Evolutionary conservation across 2,888 invertebrate genomes (phyloP).

Genomic region (Saturnia pavonia): DNA sequence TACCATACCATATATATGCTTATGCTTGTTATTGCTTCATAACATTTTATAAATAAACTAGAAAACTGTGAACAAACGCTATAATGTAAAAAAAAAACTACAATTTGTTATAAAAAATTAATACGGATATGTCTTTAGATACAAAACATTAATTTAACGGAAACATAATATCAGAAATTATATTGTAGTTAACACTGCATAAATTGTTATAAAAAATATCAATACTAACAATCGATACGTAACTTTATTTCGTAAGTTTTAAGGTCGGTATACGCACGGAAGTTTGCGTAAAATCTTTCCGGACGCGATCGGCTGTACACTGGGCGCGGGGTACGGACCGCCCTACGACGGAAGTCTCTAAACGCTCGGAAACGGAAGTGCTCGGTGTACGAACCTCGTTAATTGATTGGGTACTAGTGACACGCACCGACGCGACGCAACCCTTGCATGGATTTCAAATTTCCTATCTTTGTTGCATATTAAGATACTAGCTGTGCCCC

Average conservation of each 20-base stretch:
- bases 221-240: neutral
- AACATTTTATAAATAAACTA: too few relatives aligned
- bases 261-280: conserved; percentile 11
- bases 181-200: conserved; percentile 8
- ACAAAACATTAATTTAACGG: too few relatives aligned
- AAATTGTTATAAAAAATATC: neutral
- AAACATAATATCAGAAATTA: conserved; percentile 4
- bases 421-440: conserved; percentile 51
- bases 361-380: conserved; percentile 77
- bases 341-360: conserved; percentile 73
- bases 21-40: too few relatives aligned
- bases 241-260: conserved; percentile 14
- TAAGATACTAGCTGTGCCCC: neutral
- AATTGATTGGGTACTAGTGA: conserved; percentile 72
- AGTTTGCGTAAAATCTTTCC: conserved; percentile 17
- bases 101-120: too few relatives aligned
- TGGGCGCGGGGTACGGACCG: conserved; percentile 26
- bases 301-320: conserved; percentile 26
- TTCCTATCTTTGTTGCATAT: neutral
- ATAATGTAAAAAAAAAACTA: too few relatives aligned
- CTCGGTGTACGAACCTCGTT: conserved; percentile 66
- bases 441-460: conserved; percentile 41
- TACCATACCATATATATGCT: too few relatives aligned
- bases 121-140: too few relatives aligned
- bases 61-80: too few relatives aligned